Conservation (phyloP, 2,888 invertebrate species). For the Argyresthia albistria region DNA sequence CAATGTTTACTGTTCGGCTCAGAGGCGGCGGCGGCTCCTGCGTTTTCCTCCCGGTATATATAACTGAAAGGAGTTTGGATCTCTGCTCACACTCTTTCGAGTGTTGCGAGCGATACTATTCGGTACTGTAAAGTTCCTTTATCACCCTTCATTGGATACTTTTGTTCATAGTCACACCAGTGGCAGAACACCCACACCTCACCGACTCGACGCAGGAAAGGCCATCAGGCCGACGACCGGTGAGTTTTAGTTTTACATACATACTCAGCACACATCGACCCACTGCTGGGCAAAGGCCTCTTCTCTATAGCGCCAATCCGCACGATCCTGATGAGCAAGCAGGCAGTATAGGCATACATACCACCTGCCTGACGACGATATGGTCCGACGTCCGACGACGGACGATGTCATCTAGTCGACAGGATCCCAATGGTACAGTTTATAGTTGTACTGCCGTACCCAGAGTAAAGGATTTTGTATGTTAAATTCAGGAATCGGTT, state of each 20-base stretch:
- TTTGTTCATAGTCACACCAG: constrained; percentile 61
- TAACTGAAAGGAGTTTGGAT: constrained; percentile 4
- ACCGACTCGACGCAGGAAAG: constrained; percentile 23
- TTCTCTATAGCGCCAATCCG: no score
- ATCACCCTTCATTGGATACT: constrained; percentile 30
- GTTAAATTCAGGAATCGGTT: no score
- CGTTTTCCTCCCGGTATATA: neutral
- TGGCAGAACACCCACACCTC: constrained; percentile 47
- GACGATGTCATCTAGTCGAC: no score
- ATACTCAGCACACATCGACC: no score
- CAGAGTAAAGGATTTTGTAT: no score
- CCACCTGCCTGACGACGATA: no score
- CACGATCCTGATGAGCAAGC: no score
- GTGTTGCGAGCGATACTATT: constrained; percentile 29
- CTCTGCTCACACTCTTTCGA: constrained; percentile 49
- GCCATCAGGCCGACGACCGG: constrained; percentile 39
- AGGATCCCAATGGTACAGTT: no score
- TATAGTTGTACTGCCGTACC: no score
- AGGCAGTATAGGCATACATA: no score
- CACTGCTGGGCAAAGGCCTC: no score
- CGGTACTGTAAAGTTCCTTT: constrained; percentile 40
- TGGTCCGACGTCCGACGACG: no score
- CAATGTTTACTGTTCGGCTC: constrained; percentile 30
- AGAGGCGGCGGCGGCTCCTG: neutral
- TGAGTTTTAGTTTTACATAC: constrained; percentile 32